These are phyloP conservation scores for Sebastes hopkinsi DNA, from an alignment of 2,797 vertebrate species.

Conservation along the genomic window DNA sequence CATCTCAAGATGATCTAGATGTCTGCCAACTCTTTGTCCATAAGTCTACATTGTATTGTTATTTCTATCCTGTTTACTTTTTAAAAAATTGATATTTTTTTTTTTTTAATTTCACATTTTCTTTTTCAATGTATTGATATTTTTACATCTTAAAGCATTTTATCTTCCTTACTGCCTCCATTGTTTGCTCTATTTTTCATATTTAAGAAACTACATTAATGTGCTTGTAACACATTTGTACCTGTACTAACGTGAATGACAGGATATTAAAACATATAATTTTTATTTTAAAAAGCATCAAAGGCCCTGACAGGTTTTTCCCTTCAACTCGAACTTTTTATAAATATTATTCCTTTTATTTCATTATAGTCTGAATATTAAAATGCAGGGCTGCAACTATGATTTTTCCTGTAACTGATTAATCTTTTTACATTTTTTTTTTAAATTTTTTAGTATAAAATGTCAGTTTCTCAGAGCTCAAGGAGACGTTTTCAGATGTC, in stretches of 20 bases:
- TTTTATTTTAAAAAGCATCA: background rate
- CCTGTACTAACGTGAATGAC: too few species aligned
- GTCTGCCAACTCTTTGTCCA: background rate
- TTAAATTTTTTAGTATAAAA: background rate
- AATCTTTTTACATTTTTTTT: background rate
- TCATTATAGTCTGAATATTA: background rate
- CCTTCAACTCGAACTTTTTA: background rate
- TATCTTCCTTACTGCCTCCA: background rate
- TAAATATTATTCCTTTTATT: background rate
- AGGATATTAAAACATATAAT: background rate
- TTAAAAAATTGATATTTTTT: background rate
- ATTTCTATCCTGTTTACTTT: background rate
- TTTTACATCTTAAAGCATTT: background rate
- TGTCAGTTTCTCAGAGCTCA: background rate
- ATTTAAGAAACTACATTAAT: background rate
- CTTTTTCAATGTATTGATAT: background rate
- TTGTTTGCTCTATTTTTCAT: background rate
- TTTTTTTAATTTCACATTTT: background rate
- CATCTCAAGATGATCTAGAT: background rate
- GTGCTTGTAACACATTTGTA: background rate
- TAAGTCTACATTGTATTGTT: background rate
- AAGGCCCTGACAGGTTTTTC: background rate
- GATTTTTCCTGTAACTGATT: background rate
- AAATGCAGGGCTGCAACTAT: background rate
- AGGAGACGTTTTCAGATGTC: background rate